Percentiles rank a stretch among this genome's conserved stretches.
These are phyloP conservation scores for Paratrypauchen microcephalus DNA, from an alignment of 2,797 vertebrate species.

Conservation along the genomic window DNA sequence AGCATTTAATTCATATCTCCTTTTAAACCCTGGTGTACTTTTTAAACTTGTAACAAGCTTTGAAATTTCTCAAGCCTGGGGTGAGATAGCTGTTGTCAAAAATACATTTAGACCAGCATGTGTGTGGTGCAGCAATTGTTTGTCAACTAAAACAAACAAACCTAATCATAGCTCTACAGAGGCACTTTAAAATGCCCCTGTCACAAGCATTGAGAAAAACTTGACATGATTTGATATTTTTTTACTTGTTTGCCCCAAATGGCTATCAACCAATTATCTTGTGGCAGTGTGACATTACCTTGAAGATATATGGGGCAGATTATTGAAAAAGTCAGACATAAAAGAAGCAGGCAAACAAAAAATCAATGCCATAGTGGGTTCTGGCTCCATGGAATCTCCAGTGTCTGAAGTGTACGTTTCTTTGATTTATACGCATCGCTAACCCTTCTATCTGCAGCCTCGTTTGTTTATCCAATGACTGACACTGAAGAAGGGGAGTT, in stretches of 20 bases:
- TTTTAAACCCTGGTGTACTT: neutral
- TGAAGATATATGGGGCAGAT: conserved; percentile 44
- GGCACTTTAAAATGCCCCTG: neutral
- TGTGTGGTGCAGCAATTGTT: neutral
- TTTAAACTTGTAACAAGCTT: neutral
- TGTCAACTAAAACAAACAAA: conserved; percentile 7
- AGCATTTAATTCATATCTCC: neutral
- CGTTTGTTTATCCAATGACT: neutral
- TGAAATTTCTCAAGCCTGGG: neutral
- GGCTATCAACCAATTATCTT: conserved; percentile 34
- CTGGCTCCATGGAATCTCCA: conserved; percentile 27
- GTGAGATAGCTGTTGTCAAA: neutral
- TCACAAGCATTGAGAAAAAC: conserved; percentile 19
- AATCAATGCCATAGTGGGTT: conserved; percentile 36
- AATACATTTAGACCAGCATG: neutral
- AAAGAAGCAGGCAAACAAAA: conserved; percentile 37
- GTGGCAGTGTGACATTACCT: conserved; percentile 43
- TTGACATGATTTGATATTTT: conserved; percentile 28
- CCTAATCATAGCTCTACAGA: conserved; percentile 6
- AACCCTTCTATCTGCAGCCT: neutral
- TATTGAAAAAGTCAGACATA: conserved; percentile 32
- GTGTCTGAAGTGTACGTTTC: conserved; percentile 17
- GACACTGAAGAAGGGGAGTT: neutral
- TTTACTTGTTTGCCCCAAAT: conserved; percentile 33
- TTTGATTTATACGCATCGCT: conserved; percentile 18